These are phyloP conservation scores for Aegithalos caudatus DNA, from an alignment of 2,113 vertebrate genomes.

Conservation along the genomic window DNA sequence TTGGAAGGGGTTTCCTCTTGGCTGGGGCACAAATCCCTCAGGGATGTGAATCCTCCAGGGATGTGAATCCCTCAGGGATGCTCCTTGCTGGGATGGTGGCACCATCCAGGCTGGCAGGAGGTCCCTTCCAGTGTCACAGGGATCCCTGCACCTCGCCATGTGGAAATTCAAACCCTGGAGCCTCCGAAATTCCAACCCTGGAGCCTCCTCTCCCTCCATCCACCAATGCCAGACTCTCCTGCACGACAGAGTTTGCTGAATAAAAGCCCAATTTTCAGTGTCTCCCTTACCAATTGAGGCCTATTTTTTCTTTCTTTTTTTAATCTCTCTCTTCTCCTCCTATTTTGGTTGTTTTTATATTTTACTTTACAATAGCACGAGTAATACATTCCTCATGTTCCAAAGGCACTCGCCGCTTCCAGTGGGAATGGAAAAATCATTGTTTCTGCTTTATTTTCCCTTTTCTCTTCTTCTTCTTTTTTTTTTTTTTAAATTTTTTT, in stretches of 20 bases:
- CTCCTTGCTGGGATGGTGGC: rapidly evolving
- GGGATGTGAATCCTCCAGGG: not conserved
- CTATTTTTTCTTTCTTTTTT: not conserved
- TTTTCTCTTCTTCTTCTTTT: not conserved
- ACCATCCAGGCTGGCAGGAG: not conserved
- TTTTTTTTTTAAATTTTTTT: not conserved
- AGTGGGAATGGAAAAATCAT: slow-evolving; percentile 45
- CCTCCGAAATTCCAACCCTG: no score
- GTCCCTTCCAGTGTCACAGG: rapidly evolving
- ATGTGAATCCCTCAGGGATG: not conserved
- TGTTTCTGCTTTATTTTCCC: not conserved
- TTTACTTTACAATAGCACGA: slow-evolving; percentile 35
- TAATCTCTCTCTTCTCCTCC: slow-evolving; percentile 13
- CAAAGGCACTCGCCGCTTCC: not conserved
- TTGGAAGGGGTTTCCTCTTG: not conserved
- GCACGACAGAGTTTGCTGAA: not conserved
- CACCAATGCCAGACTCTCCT: not conserved
- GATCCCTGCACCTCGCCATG: not conserved
- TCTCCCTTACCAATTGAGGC: not conserved
- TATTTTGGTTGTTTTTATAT: slow-evolving; percentile 39
- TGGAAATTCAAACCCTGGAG: not conserved
- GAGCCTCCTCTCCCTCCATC: not conserved
- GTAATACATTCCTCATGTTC: slow-evolving; percentile 50
- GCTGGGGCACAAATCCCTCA: not conserved
- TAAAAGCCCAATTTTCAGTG: not conserved